Conservation (phyloP, 2,113 vertebrate genomes). For the Cranoglanis bouderius region DNA sequence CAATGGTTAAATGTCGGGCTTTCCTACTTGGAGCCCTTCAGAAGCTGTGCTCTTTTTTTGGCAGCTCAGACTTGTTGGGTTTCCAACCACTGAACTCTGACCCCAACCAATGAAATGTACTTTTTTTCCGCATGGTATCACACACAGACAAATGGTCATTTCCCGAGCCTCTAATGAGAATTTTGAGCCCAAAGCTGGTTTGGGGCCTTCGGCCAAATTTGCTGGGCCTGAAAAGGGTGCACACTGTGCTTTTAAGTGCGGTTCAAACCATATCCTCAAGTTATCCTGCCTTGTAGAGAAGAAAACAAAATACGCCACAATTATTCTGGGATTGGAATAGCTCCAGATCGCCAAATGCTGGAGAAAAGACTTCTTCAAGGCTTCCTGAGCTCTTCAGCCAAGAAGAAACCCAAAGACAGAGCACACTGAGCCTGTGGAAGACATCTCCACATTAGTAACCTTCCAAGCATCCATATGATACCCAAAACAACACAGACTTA, state of each 20-base stretch:
- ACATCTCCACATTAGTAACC: neutral
- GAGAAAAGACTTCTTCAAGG: slow-evolving; percentile 3
- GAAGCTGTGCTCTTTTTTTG: slow-evolving; percentile 47
- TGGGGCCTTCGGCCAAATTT: slow-evolving; percentile 64
- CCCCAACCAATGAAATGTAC: slow-evolving; percentile 61
- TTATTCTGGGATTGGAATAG: slow-evolving; percentile 61
- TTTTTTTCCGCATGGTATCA: slow-evolving; percentile 59
- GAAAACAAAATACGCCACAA: slow-evolving; percentile 57
- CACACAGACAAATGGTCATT: slow-evolving; percentile 62
- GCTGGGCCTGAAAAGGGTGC: slow-evolving; percentile 59
- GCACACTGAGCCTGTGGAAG: neutral
- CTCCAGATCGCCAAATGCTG: slow-evolving; percentile 42
- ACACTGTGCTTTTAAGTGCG: slow-evolving; percentile 56
- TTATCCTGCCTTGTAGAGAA: slow-evolving; percentile 60
- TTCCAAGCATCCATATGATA: neutral
- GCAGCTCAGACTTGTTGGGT: slow-evolving; percentile 34
- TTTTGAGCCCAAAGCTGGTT: slow-evolving; percentile 69
- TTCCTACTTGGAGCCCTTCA: slow-evolving; percentile 49
- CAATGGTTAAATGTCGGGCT: slow-evolving; percentile 51
- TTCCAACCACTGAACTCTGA: slow-evolving; percentile 53
- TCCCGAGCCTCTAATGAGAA: slow-evolving; percentile 70
- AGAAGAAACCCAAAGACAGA: slow-evolving; percentile 16
- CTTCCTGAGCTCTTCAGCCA: slow-evolving; percentile 10
- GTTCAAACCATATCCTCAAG: slow-evolving; percentile 71
- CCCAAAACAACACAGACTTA: slow-evolving; percentile 9